phyloP scores from a whole-genome alignment of 2,113 vertebrate genomes.

The Aplodontia rufa region DNA sequence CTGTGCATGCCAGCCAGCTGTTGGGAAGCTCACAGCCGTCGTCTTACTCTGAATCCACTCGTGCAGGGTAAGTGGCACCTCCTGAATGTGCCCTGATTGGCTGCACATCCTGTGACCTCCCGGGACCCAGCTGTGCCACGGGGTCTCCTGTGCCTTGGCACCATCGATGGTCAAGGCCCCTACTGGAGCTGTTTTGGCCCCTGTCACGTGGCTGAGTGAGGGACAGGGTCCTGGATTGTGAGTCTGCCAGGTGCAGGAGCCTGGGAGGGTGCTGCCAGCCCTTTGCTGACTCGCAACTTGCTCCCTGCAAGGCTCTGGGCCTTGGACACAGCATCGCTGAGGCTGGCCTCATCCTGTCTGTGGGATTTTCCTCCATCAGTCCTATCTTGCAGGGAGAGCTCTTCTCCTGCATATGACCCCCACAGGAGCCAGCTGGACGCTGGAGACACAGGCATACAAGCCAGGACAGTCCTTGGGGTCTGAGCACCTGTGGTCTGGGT shows the following conservation, averaged over 20 bases:
- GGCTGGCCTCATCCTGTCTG: neutral
- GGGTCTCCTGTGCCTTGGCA: neutral
- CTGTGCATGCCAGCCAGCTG: no score
- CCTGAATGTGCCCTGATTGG: no score
- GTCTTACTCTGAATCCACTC: rapidly evolving
- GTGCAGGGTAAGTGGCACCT: no score
- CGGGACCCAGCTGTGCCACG: neutral
- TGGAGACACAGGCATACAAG: neutral
- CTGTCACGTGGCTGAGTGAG: rapidly evolving
- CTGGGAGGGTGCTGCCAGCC: rapidly evolving
- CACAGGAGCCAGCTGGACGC: no score
- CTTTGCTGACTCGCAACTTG: rapidly evolving
- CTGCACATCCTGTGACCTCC: rapidly evolving
- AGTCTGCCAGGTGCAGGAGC: no score
- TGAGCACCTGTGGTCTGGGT: neutral
- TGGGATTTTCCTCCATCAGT: rapidly evolving
- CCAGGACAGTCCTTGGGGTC: neutral
- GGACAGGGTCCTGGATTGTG: neutral
- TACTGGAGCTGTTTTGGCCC: rapidly evolving
- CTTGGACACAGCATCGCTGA: rapidly evolving
- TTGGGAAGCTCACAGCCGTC: rapidly evolving
- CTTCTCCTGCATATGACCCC: rapidly evolving
- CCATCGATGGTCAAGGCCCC: neutral
- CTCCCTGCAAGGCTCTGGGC: neutral
- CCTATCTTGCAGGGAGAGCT: rapidly evolving